These are phyloP conservation scores for Hippopotamyrus pictus DNA, from an alignment of 2,797 vertebrate genomes.

Conservation along the genomic window DNA sequence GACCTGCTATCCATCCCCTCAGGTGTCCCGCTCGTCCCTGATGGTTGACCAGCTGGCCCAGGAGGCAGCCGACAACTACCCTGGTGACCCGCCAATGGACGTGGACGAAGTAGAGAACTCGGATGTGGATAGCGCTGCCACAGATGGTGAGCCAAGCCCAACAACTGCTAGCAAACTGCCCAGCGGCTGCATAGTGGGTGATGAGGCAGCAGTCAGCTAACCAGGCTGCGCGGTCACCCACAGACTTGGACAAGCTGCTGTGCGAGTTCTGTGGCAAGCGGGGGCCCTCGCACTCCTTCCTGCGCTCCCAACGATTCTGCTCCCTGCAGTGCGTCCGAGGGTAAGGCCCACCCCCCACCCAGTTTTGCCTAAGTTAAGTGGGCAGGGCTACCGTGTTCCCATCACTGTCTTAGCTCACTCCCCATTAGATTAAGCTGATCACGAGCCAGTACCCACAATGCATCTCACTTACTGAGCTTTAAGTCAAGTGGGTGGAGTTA, in stretches of 20 bases:
- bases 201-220: neutral
- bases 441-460: neutral
- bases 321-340: constrained; percentile 91
- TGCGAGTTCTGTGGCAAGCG: constrained; percentile 96
- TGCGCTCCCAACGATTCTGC: constrained; percentile 91
- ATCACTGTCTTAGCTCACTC: neutral
- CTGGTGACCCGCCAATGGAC: constrained; percentile 58
- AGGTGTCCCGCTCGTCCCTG: constrained; percentile 92
- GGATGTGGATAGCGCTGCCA: constrained; percentile 71
- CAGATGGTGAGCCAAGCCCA: constrained; percentile 49
- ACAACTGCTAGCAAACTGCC: neutral
- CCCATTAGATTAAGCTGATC: neutral
- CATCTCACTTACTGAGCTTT: neutral
- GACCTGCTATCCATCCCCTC: constrained; percentile 33
- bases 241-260: constrained; percentile 69
- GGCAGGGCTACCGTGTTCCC: neutral
- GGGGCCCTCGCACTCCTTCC: constrained; percentile 87
- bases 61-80: constrained; percentile 67
- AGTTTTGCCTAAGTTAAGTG: neutral
- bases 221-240: neutral
- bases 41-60: constrained; percentile 73
- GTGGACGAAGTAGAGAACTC: constrained; percentile 70
- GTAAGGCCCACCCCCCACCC: constrained; percentile 55
- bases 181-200: too few species aligned
- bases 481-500: neutral